Conservation (phyloP, 2,888 invertebrate species). For the Nymphalis polychloros region DNA sequence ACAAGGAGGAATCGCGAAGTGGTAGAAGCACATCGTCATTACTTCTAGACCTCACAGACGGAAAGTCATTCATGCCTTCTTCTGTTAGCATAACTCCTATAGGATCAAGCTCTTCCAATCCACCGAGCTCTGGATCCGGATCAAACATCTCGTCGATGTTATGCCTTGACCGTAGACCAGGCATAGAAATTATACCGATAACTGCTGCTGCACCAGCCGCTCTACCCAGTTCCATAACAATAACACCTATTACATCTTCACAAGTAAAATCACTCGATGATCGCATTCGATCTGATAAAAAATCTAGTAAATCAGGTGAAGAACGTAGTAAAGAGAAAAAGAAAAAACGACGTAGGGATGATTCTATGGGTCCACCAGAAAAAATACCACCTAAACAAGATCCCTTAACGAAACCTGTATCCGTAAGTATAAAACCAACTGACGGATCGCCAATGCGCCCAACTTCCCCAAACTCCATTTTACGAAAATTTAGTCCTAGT, state of each 20-base stretch:
- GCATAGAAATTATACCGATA: conserved; percentile 93
- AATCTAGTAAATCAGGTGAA: conserved; percentile 71
- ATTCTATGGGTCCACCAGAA: conserved; percentile 91
- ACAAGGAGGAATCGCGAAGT: conserved; percentile 76
- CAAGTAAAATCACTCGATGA: conserved; percentile 78
- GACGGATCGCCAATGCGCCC: conserved; percentile 84
- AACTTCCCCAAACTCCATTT: conserved; percentile 84
- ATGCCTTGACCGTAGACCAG: conserved; percentile 86
- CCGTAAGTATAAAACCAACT: conserved; percentile 87
- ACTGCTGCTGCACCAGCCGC: conserved; percentile 83
- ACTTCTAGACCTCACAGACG: conserved; percentile 81
- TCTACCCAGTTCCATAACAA: conserved; percentile 91
- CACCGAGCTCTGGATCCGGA: conserved; percentile 84
- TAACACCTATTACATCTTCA: conserved; percentile 88
- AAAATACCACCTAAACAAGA: conserved; percentile 89
- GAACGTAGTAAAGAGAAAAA: conserved; percentile 85
- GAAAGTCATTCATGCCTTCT: conserved; percentile 77
- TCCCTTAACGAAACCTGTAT: conserved; percentile 86
- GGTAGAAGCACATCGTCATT: conserved; percentile 67
- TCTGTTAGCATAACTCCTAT: conserved; percentile 80
- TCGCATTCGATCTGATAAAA: conserved; percentile 72
- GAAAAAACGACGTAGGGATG: conserved; percentile 88
- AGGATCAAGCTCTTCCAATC: conserved; percentile 76
- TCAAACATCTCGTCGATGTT: conserved; percentile 82
- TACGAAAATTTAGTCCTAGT: conserved; percentile 87